A percentile compares a stretch with the other conserved stretches of the same genome.
phyloP scores from a whole-genome alignment of 2,113 vertebrate genomes.

The Odocoileus hemionus region DNA sequence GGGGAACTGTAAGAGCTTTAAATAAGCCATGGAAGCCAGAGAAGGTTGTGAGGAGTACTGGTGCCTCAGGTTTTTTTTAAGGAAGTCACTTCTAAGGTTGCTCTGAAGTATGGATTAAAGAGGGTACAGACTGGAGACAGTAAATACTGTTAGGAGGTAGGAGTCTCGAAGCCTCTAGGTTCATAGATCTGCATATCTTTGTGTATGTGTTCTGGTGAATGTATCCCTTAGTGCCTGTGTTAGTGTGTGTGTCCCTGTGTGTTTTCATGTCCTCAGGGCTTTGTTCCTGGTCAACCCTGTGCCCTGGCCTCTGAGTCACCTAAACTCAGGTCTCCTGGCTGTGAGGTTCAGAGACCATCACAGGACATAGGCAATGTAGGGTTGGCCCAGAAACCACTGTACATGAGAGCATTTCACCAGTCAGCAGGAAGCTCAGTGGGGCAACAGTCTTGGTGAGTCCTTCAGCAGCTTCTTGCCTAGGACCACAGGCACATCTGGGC shows the following conservation, averaged over 20 bases:
- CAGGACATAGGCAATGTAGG: conserved; percentile 83
- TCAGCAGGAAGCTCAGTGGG: conserved; percentile 80
- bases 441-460: conserved; percentile 76
- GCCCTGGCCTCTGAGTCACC: background rate
- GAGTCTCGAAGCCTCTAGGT: background rate
- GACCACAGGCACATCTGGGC: conserved; percentile 66
- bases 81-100: background rate
- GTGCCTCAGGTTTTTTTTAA: background rate
- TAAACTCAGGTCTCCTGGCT: background rate
- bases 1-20: background rate
- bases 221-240: background rate
- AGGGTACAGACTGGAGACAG: background rate
- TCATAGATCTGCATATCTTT: background rate
- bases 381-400: conserved; percentile 79
- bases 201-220: background rate
- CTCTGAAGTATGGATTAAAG: background rate
- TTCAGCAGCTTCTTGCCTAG: conserved; percentile 84
- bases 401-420: conserved; percentile 82
- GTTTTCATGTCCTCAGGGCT: background rate
- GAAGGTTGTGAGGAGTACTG: background rate
- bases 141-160: background rate
- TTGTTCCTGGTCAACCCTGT: background rate
- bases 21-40: background rate
- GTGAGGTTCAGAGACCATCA: conserved; percentile 3
- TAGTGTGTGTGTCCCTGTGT: background rate